phyloP scores from a whole-genome alignment of 2,113 vertebrate species.

The Struthio camelus region DNA sequence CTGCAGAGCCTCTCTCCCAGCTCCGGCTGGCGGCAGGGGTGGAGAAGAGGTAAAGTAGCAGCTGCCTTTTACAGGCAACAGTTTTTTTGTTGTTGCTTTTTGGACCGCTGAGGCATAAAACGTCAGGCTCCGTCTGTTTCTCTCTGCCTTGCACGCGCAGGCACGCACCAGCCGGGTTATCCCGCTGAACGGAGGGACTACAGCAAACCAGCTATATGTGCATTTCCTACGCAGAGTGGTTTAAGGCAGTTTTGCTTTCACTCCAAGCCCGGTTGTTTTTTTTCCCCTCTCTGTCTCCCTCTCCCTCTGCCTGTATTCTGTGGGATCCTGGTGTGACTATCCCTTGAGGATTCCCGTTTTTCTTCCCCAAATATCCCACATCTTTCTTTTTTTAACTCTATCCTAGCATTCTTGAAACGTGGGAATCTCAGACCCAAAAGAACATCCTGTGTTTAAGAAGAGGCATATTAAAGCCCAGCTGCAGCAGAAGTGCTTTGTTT shows the following conservation, averaged over 20 bases:
- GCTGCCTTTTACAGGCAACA: slow-evolving; percentile 61
- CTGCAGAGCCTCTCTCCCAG: neutral
- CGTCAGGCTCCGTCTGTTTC: neutral
- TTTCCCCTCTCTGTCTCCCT: neutral
- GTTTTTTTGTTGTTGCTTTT: slow-evolving; percentile 41
- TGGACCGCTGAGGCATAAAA: slow-evolving; percentile 18
- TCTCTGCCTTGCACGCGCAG: neutral
- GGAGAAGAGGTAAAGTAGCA: slow-evolving; percentile 32
- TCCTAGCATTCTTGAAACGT: neutral
- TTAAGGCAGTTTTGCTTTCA: slow-evolving; percentile 32
- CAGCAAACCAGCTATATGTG: neutral
- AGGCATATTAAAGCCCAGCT: neutral
- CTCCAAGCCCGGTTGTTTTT: neutral
- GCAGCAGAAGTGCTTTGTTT: neutral
- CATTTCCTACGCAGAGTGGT: neutral
- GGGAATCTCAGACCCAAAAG: neutral
- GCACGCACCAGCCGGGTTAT: neutral
- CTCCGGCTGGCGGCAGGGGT: neutral
- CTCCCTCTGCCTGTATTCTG: neutral
- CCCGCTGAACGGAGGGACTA: neutral
- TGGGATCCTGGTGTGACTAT: neutral
- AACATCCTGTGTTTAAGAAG: neutral
- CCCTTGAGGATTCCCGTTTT: slow-evolving; percentile 25
- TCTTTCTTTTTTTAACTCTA: neutral
- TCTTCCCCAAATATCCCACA: neutral